Conservation (phyloP, 2,888 invertebrate genomes). For the Acanthococcus lagerstroemiae region DNA sequence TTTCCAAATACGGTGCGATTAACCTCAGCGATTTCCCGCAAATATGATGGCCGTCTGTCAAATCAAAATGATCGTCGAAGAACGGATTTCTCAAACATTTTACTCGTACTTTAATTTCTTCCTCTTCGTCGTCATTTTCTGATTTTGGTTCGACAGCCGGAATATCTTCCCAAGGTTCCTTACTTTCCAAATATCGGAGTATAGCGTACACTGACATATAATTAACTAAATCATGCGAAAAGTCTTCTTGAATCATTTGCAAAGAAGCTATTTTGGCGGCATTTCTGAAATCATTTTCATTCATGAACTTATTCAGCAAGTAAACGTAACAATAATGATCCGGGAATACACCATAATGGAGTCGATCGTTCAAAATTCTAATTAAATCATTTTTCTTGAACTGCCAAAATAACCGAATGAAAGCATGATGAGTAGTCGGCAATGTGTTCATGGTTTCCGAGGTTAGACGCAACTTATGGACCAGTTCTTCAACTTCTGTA, state of each 20-base stretch:
- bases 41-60: constrained; percentile 57
- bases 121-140: constrained; percentile 44
- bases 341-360: constrained; percentile 84
- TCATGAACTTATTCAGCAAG: constrained; percentile 66
- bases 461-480: constrained; percentile 61
- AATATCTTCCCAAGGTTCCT: constrained; percentile 43
- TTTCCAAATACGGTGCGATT: constrained; percentile 46
- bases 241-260: constrained; percentile 83
- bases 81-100: constrained; percentile 68
- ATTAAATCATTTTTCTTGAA: constrained; percentile 55
- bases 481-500: constrained; percentile 62
- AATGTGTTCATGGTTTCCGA: constrained; percentile 59
- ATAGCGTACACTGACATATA: constrained; percentile 63
- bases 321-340: constrained; percentile 69
- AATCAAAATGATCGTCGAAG: constrained; percentile 84
- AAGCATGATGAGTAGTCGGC: constrained; percentile 73
- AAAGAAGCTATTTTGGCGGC: constrained; percentile 69
- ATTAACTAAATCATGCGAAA: constrained; percentile 57
- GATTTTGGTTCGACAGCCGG: constrained; percentile 43
- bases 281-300: constrained; percentile 53
- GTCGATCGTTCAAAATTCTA: constrained; percentile 62
- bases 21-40: constrained; percentile 72
- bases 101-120: constrained; percentile 63
- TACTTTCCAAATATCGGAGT: constrained; percentile 55
- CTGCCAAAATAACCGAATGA: constrained; percentile 53